Evolutionary conservation across 2,797 vertebrate genomes (phyloP), one percentile per base, ranked within the genome.

Genomic region (Periparus ater): DNA sequence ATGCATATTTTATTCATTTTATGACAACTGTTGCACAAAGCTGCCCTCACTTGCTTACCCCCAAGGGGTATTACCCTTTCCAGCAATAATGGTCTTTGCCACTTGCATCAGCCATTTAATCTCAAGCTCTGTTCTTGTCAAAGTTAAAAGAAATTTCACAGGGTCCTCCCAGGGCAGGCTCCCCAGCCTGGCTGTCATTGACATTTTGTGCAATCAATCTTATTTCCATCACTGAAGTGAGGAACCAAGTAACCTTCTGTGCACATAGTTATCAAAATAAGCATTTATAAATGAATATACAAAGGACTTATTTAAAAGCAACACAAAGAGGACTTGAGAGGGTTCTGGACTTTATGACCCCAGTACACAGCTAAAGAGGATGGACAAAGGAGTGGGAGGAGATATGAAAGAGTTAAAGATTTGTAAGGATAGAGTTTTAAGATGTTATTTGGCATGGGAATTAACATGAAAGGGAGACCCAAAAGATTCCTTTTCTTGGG

Each of bases 301-400:
- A 93, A 92, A 88, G 58, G 38, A 68, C 75, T 83, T 89, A 73
- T 90, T 95, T 86, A 75, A 96, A 89, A 95, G 75, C 34, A 63
- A 55, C 84, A 96, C 72, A 95, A 95, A 94, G 91, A 90, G 32
- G 55, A 90, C 70, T 92, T 90, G 86, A 95, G 75, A 93, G 89
- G 54, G 45, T 68, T 77, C 73, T 91, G 73, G 89, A 87, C 83
- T 91, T 95, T 47, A n/a, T 91, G 82, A 95, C 88, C 87, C 75
- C 50, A 61, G 63, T n/a, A 65, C 44, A 38, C 36, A 81, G 57
- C 80, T 90, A 38, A 81, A 91, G 25, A 20, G 26, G 58, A 55
- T 25, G 51, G 38, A 92, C 74, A 92, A 93, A 85, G 20, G n/a
- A 34, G 19, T 68, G 21, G n/a, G 29, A 25, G 53, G 10, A 87